A percentile compares a stretch with the other conserved stretches of the same genome.
Evolutionary conservation across 2,113 vertebrate species (phyloP).

Genomic region (Nothoprocta pentlandii): DNA sequence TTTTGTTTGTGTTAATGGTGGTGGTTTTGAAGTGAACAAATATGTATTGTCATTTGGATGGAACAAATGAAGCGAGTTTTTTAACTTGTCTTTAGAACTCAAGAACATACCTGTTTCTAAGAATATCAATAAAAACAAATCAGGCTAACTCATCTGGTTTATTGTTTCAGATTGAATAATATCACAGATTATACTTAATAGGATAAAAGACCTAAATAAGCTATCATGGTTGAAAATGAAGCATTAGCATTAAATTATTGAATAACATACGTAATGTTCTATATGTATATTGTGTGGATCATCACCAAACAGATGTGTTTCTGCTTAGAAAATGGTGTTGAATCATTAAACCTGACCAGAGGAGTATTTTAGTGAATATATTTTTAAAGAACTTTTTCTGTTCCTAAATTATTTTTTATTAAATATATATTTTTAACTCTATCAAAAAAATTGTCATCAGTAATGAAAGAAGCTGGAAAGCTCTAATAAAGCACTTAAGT

Average conservation of each 20-base stretch:
- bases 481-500: neutral
- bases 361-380: neutral
- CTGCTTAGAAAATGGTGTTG: neutral
- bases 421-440: neutral
- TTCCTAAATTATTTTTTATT: constrained; percentile 18
- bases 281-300: neutral
- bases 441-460: neutral
- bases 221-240: neutral
- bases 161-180: neutral
- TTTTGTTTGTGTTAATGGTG: neutral
- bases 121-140: neutral
- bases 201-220: neutral
- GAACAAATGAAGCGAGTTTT: neutral
- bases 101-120: neutral
- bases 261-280: neutral
- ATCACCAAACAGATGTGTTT: neutral
- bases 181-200: neutral
- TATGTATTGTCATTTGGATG: neutral
- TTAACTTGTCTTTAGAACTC: neutral
- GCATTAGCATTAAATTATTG: neutral
- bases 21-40: neutral
- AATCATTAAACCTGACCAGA: neutral
- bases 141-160: neutral
- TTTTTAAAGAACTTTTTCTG: neutral
- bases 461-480: neutral